Conservation (phyloP, 1,140 invertebrate species). For the Triops longicaudatus region DNA sequence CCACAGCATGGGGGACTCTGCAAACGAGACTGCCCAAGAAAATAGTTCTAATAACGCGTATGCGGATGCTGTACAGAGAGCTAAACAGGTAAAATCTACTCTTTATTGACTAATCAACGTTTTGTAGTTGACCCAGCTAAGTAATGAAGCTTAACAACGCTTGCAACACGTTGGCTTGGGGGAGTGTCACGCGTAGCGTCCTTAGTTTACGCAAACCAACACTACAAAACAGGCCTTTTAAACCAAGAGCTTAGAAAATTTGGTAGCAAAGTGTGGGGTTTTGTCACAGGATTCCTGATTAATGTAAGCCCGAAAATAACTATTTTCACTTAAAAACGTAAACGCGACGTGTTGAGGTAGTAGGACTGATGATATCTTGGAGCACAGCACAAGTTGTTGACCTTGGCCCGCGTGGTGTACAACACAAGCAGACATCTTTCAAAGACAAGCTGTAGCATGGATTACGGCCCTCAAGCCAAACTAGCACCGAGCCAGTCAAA, state of each 20-base stretch:
- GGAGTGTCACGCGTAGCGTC: background rate
- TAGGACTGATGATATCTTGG: background rate
- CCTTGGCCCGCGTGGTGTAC: constrained; percentile 2
- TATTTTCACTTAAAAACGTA: background rate
- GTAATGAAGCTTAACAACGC: background rate
- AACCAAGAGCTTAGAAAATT: background rate
- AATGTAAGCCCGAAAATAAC: background rate
- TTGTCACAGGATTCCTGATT: background rate
- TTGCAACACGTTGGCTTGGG: background rate
- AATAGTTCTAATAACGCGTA: constrained; percentile 8
- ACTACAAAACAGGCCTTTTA: background rate
- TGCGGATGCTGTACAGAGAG: constrained; percentile 10
- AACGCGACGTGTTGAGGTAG: background rate
- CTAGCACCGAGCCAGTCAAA: background rate
- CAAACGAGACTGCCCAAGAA: constrained; percentile 14
- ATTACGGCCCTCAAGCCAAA: background rate
- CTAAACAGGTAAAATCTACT: background rate
- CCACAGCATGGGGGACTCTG: constrained; percentile 13
- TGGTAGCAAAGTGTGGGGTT: background rate
- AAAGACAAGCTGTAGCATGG: constrained; percentile 3
- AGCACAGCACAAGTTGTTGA: constrained; percentile 14
- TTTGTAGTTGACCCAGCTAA: background rate
- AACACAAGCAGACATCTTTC: constrained; percentile 2
- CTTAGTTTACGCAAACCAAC: background rate
- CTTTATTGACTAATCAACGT: background rate